Evolutionary conservation across 2,113 vertebrate species (phyloP).

Genomic region (Hemichromis elongatus): DNA sequence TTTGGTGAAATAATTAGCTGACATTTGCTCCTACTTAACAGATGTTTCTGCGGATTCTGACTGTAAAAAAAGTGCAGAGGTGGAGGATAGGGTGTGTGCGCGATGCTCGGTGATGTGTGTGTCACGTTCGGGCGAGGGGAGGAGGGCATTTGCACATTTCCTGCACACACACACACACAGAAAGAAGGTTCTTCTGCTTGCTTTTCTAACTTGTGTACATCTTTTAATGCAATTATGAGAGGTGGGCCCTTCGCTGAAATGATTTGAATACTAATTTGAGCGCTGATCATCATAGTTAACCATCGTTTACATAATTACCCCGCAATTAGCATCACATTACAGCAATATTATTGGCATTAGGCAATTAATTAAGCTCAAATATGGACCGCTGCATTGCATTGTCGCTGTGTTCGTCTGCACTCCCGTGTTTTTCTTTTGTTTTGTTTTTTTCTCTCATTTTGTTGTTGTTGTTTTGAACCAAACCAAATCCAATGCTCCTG

Average conservation of each 20-base stretch:
- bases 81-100: slow-evolving; percentile 17
- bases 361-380: slow-evolving; percentile 66
- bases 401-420: not conserved
- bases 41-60: slow-evolving; percentile 65
- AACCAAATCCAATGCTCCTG: slow-evolving; percentile 10
- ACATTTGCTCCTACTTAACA: slow-evolving; percentile 75
- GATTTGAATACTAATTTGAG: slow-evolving; percentile 65
- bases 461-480: slow-evolving; percentile 15
- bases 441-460: not conserved
- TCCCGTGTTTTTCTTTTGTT: not conserved
- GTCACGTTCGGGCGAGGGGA: not conserved
- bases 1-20: slow-evolving; percentile 77
- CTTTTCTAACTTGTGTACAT: slow-evolving; percentile 63
- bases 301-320: slow-evolving; percentile 69
- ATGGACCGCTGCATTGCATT: slow-evolving; percentile 43
- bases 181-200: slow-evolving; percentile 25
- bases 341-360: slow-evolving; percentile 67
- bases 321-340: slow-evolving; percentile 64
- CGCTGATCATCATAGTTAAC: slow-evolving; percentile 60
- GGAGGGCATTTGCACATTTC: slow-evolving; percentile 9
- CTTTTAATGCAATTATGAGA: slow-evolving; percentile 70
- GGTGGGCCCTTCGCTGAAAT: slow-evolving; percentile 56
- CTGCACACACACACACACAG: not conserved
- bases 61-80: slow-evolving; percentile 58
- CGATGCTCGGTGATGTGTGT: not conserved